Evolutionary conservation across 2,888 invertebrate genomes (phyloP).

Genomic region (Tuberolachnus salignus): DNA sequence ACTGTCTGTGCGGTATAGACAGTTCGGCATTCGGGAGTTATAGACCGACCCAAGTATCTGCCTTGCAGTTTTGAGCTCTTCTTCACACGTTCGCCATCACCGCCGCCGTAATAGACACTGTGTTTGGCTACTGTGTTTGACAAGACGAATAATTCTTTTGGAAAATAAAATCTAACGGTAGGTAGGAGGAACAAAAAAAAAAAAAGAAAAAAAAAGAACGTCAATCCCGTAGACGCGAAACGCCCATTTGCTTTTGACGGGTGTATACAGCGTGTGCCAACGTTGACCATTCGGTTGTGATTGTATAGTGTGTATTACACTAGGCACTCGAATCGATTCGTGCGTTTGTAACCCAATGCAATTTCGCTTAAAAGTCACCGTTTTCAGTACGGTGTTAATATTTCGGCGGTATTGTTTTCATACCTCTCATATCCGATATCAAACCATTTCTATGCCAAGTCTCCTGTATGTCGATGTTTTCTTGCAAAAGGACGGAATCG

Average conservation of each 20-base stretch:
- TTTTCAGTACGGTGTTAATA: neutral
- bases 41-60: neutral
- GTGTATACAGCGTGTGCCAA: neutral
- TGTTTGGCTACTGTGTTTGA: slow-evolving; percentile 19
- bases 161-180: neutral
- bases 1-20: neutral
- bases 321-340: too few relatives aligned
- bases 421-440: neutral
- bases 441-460: neutral
- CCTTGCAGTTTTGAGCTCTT: slow-evolving; percentile 5
- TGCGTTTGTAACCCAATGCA: neutral
- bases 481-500: neutral
- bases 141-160: slow-evolving; percentile 38
- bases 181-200: neutral
- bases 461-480: neutral
- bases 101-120: neutral
- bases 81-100: neutral
- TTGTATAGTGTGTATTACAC: neutral
- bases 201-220: slow-evolving; percentile 12
- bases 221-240: slow-evolving; percentile 21
- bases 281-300: neutral
- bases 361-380: neutral
- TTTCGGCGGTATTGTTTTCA: neutral
- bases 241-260: slow-evolving; percentile 28
- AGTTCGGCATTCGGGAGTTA: neutral